Percentiles rank a stretch among this genome's conserved stretches.
Evolutionary conservation across 2,888 invertebrate species (phyloP).

Genomic region (Melitaea athalia): DNA sequence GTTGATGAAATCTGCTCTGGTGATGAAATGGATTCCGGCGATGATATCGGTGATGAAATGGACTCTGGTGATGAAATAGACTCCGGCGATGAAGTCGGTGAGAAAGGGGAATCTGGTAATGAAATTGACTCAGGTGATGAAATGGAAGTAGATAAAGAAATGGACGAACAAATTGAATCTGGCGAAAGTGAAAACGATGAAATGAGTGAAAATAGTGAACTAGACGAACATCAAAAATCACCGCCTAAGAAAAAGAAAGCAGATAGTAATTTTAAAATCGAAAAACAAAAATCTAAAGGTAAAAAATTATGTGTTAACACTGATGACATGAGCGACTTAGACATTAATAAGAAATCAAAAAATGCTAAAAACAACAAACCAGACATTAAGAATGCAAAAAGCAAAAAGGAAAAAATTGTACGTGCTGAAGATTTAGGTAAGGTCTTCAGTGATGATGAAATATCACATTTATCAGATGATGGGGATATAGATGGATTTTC

Average conservation of each 20-base stretch:
- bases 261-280: too few species aligned
- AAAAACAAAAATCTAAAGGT: conserved; percentile 32
- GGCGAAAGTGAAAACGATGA: conserved; percentile 40
- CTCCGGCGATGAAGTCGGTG: conserved; percentile 36
- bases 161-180: neutral
- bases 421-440: conserved; percentile 61
- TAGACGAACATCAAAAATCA: conserved; percentile 36
- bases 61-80: conserved; percentile 28
- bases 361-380: conserved; percentile 38
- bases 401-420: conserved; percentile 52
- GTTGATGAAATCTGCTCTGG: conserved; percentile 28
- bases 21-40: conserved; percentile 39
- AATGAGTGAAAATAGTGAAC: conserved; percentile 39
- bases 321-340: conserved; percentile 26
- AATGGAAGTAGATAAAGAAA: neutral
- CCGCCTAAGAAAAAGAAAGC: neutral
- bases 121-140: neutral
- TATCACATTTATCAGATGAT: conserved; percentile 68
- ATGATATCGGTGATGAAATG: conserved; percentile 41
- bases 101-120: conserved; percentile 5
- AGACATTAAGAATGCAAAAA: conserved; percentile 27
- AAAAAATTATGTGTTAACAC: conserved; percentile 39
- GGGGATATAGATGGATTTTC: conserved; percentile 48
- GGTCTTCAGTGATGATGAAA: conserved; percentile 76
- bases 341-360: conserved; percentile 36